Base-by-base conservation (phyloP, 2,113 vertebrate genomes). In the Nannospalax galili region DNA sequence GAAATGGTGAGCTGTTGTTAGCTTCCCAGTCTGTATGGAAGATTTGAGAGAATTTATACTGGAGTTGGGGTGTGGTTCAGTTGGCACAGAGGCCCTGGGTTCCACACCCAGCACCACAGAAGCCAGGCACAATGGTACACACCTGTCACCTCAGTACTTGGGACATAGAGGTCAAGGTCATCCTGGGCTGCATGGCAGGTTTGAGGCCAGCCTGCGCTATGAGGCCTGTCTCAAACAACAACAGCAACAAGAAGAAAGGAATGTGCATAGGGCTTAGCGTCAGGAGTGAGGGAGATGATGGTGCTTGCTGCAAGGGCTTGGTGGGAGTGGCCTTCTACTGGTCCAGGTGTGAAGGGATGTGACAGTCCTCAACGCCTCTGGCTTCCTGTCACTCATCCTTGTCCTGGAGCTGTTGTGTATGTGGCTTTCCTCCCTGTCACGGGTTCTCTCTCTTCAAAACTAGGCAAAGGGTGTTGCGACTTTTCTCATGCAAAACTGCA, bases 281-380 rank as follows among this genome's bases (percentile, higher is more conserved):
- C 24, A n/a, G 70, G 67, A 15, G 4, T 4, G 6, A 52, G 26
- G 22, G 5, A 8, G 10, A 30, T 1, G 10, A 19, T 42, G 9
- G 5, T 28, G 11, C 1, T 16, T 28, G 11, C 1, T 16, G 30
- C n/a, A 1, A 16, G n/a, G 58, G 19, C 24, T 1, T 22, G 19
- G 7, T 12, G 19, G 0, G 19, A n/a, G 16, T 22, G 0, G 1
- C 17, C 22, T 24, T 16, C 19, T 7, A 19, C 40, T 17, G 60
- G 12, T 16, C 67, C 73, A 9, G 64, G 26, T 20, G 1, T 19
- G 3, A 5, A n/a, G 4, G 30, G 28, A 19, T 5, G 8, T 9
- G 3, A 6, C 26, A 5, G 0, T 19, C 12, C 14, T 45, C 16
- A 0, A 7, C 19, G 79, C 19, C 15, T 48, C 80, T 69, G 45